Evolutionary conservation across 2,113 vertebrate genomes (phyloP).

Genomic region (Chaenogobius annularis): DNA sequence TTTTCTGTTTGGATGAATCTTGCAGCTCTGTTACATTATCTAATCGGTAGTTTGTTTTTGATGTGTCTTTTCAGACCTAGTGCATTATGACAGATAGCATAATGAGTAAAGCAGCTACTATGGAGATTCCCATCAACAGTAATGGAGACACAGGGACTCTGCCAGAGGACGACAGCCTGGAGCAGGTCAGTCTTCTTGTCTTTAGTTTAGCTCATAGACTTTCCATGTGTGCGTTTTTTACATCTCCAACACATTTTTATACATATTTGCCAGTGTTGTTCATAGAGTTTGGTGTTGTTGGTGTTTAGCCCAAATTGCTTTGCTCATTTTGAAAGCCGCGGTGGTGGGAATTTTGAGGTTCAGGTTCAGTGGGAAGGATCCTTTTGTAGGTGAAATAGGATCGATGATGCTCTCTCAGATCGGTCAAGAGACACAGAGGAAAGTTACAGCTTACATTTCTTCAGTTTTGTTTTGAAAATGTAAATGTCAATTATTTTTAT

Average conservation of each 20-base stretch:
- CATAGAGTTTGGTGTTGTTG: too few relatives aligned
- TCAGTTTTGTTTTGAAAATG: too few relatives aligned
- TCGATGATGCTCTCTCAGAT: too few relatives aligned
- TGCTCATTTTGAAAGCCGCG: neutral
- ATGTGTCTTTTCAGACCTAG: constrained; percentile 17
- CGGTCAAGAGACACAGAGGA: neutral
- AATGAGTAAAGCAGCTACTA: constrained; percentile 95
- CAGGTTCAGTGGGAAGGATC: neutral
- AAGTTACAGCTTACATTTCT: neutral
- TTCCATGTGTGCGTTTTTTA: neutral
- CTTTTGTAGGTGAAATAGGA: neutral
- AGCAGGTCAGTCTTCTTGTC: constrained; percentile 83
- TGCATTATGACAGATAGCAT: constrained; percentile 90
- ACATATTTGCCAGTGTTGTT: too few relatives aligned
- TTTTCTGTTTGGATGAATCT: neutral
- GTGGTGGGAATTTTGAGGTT: constrained; percentile 36
- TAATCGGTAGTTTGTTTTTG: neutral
- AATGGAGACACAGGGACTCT: constrained; percentile 88
- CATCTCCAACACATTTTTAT: too few relatives aligned
- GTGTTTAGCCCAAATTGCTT: neutral
- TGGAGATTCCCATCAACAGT: constrained; percentile 97
- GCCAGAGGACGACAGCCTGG: constrained; percentile 89
- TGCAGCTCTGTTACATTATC: neutral
- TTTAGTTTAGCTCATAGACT: neutral
- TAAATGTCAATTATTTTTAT: too few relatives aligned